Base-by-base conservation (phyloP, 2,888 invertebrate species). In the Salticus scenicus region DNA sequence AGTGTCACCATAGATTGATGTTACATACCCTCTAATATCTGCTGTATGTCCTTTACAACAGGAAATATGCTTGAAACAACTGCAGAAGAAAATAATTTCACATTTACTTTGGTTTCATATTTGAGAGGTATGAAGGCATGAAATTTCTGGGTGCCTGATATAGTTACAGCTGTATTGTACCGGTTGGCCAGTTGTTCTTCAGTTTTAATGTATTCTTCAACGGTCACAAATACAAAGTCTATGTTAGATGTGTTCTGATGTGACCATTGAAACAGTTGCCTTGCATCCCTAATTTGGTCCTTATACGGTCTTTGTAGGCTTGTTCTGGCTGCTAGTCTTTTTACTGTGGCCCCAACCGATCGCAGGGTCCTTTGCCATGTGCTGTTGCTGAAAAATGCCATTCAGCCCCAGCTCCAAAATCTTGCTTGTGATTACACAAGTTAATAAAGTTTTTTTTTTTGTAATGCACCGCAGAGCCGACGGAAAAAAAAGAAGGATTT, bases 381-480 rank as follows among this genome's bases (percentile, higher is more conserved):
- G 83, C 41, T 5, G 89, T 88, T 1, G 89, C 89, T 73, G 88
- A 88, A 72, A 80, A 90, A 33, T 89, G 85, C 89, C 89, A 90
- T 63, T 88, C 88, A 14, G 88, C 89, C 17, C 74, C 42, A 1
- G 88, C 33, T 1, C 78, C 71, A 69, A 89, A 89, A 73, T 89
- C 57, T 57, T 57, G 14, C 57, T 57, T 24, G 24, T 57, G 57
- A 24, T 17, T 17, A 24, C 57, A 57, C 17, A 57, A 24, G 24
- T 57, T 57, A 7, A 24, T 37, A 57, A 57, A 57, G 57, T 89
- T 89, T 30, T 41, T 86, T 42, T 89, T 89, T 76, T 89, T 89
- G 31, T 89, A 89, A 67, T 89, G 89, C 1, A 67, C 63, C 10
- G 87, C 88, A 63, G 76, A 80, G 2, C 89, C 89, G 71, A 89